Percentiles rank a stretch among this genome's conserved stretches.
phyloP scores from a whole-genome alignment of 1,140 invertebrate species.

The Vanessa tameamea region DNA sequence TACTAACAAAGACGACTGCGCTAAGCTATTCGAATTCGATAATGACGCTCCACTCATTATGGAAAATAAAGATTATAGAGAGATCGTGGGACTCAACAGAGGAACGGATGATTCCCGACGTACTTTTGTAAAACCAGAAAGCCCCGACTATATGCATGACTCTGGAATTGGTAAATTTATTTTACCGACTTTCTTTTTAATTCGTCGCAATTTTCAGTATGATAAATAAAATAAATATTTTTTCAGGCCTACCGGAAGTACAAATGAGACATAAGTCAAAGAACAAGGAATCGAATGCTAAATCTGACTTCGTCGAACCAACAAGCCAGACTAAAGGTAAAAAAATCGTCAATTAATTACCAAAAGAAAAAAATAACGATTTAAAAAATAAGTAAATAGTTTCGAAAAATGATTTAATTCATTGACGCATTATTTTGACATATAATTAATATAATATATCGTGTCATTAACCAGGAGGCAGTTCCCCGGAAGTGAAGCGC shows the following conservation, averaged over 20 bases:
- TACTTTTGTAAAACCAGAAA: slow-evolving; percentile 72
- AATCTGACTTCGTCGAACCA: slow-evolving; percentile 69
- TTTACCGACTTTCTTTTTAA: background rate
- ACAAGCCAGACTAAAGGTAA: slow-evolving; percentile 68
- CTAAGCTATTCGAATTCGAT: slow-evolving; percentile 78
- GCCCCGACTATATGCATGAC: slow-evolving; percentile 80
- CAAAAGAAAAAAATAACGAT: too few species aligned
- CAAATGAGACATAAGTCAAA: slow-evolving; percentile 73
- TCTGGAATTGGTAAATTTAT: slow-evolving; percentile 74
- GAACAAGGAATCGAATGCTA: slow-evolving; percentile 60
- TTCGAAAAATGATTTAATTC: background rate
- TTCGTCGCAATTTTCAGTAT: background rate
- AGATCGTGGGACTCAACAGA: slow-evolving; percentile 72
- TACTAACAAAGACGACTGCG: slow-evolving; percentile 75
- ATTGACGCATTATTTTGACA: background rate
- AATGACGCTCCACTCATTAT: slow-evolving; percentile 72
- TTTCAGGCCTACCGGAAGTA: slow-evolving; percentile 68
- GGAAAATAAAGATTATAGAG: slow-evolving; percentile 73
- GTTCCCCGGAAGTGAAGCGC: slow-evolving; percentile 86
- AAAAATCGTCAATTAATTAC: background rate
- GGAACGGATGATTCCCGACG: slow-evolving; percentile 69
- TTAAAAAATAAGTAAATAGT: too few species aligned
- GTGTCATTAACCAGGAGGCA: slow-evolving; percentile 59
- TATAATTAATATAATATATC: background rate
- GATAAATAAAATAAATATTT: background rate